Base-by-base conservation (phyloP, 2,797 vertebrate genomes). In the Pterois miles region DNA sequence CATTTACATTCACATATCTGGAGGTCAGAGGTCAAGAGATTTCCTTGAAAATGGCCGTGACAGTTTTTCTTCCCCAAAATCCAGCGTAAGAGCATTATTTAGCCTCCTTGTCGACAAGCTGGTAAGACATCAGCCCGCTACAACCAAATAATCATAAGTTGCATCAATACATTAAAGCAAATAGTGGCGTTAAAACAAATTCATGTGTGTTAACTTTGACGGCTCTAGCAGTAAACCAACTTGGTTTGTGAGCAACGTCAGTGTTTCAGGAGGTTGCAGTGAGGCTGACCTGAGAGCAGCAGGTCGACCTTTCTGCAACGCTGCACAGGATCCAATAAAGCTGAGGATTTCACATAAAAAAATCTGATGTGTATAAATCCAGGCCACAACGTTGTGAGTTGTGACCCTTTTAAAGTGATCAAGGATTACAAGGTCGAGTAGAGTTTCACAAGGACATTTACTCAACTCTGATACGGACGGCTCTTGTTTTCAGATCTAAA, bases 391-490 rank as follows among this genome's bases (percentile, higher is more conserved):
- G 65, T 60, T 43, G 16, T 40, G 81, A 69, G 14, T 52, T 38
- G 74, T 22, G 56, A 53, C 52, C 3, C 65, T 71, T 74, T 81
- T 29, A 56, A 62, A 76, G 71, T 6, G 71, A 38, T 43, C 1
- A n/a, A 62, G 69, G 62, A 68, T 74, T 62, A 62, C 65, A 62
- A 69, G 38, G 73, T 48, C 53, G 29, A 67, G 56, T 66, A 0
- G 10, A 16, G 23, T 57, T 86, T 83, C 50, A 79, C 3, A 29
- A 40, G 65, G 2, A 70, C 1, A 29, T 80, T 86, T 68, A 70
- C n/a, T n/a, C 66, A 67, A 68, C 70, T 64, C 50, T n/a, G 65
- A 74, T 64, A 33, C 9, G 56, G 58, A 76, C 4, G 29, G 22
- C 31, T 67, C 8, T 58, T 34, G 27, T 74, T 59, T 62, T 13